These are phyloP conservation scores for Sinhomidia bicolor DNA, from an alignment of 2,888 invertebrate species.

Conservation along the genomic window DNA sequence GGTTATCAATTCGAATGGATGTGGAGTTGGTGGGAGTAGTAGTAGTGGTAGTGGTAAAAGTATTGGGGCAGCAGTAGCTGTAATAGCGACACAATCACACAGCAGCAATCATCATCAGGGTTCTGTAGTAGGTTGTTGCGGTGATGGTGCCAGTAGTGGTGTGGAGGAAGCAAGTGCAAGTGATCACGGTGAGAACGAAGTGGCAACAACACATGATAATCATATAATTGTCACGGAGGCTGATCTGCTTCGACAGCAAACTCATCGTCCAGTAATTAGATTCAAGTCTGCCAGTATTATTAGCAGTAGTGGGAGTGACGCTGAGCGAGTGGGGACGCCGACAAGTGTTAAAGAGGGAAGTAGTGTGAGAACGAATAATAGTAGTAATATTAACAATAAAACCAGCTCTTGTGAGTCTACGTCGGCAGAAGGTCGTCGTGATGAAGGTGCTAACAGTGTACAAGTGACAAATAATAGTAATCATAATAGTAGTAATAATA, in stretches of 20 bases:
- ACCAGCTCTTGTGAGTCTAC: not conserved
- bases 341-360: not conserved
- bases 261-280: not conserved
- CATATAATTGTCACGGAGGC: conserved; percentile 33
- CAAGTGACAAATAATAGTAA: conserved; percentile 31
- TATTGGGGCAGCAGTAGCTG: not conserved
- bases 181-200: not conserved
- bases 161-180: not conserved
- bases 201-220: too few relatives aligned
- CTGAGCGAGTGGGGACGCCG: not conserved
- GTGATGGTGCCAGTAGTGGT: not conserved
- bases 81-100: conserved; percentile 1
- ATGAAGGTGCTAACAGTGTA: not conserved
- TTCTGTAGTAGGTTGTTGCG: not conserved
- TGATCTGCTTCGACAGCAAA: not conserved
- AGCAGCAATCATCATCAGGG: not conserved
- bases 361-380: conserved; percentile 18
- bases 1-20: conserved; percentile 26
- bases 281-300: conserved; percentile 22
- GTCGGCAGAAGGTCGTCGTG: not conserved
- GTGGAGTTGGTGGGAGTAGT: conserved; percentile 1
- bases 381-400: not conserved
- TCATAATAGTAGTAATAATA: conserved; percentile 1
- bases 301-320: not conserved
- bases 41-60: too few relatives aligned